These are phyloP conservation scores for Drosophila hawaiiensis DNA, from an alignment of 2,888 invertebrate genomes.

Conservation along the genomic window DNA sequence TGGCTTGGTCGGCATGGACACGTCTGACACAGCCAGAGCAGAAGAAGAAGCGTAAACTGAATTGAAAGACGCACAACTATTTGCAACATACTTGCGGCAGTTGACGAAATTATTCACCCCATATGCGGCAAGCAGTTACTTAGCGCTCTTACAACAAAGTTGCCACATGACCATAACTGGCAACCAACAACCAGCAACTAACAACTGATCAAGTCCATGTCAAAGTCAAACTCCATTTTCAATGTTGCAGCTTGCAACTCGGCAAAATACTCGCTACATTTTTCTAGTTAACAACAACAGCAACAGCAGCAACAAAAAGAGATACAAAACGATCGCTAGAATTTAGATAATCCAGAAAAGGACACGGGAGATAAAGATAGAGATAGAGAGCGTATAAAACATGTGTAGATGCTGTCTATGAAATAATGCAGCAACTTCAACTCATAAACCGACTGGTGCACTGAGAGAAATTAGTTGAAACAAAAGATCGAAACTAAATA, in stretches of 20 bases:
- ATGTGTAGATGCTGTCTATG: not conserved
- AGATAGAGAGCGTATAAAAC: not conserved
- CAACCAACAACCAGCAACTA: slow-evolving; percentile 26
- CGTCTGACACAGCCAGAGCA: not conserved
- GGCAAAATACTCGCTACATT: slow-evolving; percentile 8
- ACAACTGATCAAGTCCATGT: slow-evolving; percentile 18
- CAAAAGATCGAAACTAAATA: too few relatives aligned
- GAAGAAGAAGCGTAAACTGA: not conserved
- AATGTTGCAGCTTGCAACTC: slow-evolving; percentile 24
- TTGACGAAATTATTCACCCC: slow-evolving; percentile 62
- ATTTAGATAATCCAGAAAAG: slow-evolving; percentile 26
- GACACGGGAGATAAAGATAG: not conserved
- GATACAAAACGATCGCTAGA: slow-evolving; percentile 7
- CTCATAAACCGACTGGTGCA: not conserved
- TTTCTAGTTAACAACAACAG: not conserved
- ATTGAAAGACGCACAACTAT: slow-evolving; percentile 42
- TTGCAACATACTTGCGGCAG: slow-evolving; percentile 54
- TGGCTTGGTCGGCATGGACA: slow-evolving; percentile 12
- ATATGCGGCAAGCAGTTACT: slow-evolving; percentile 61
- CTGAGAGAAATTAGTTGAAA: not conserved
- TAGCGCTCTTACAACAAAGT: slow-evolving; percentile 37
- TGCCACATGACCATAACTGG: slow-evolving; percentile 54
- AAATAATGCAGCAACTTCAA: not conserved
- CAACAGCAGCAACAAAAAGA: not conserved
- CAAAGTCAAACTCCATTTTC: slow-evolving; percentile 7